A percentile compares a stretch with the other conserved stretches of the same genome.
phyloP scores from a whole-genome alignment of 1,140 invertebrate species.

The Adoxophyes honmai region DNA sequence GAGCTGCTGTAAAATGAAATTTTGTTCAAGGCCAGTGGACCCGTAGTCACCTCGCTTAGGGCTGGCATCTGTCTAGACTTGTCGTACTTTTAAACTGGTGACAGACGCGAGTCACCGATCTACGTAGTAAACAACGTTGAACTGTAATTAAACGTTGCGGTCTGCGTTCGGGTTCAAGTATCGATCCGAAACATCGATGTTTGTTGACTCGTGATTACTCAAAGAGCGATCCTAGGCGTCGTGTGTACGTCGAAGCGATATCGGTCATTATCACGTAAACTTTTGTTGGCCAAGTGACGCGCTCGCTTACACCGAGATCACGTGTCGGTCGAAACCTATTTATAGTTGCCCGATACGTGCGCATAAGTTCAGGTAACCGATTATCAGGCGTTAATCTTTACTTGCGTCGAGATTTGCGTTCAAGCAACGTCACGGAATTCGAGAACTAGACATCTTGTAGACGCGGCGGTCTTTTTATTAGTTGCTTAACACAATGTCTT shows the following conservation, averaged over 20 bases:
- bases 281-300: slow-evolving; percentile 17
- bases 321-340: slow-evolving; percentile 5
- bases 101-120: too few species aligned
- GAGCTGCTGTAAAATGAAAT: slow-evolving; percentile 6
- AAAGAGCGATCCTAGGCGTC: background rate
- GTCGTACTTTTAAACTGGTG: too few species aligned
- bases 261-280: slow-evolving; percentile 25
- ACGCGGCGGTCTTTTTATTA: too few species aligned
- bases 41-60: too few species aligned
- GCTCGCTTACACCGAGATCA: background rate
- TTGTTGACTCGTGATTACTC: too few species aligned
- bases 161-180: too few species aligned
- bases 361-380: slow-evolving; percentile 6
- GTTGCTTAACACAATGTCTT: too few species aligned
- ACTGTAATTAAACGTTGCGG: too few species aligned
- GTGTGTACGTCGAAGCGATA: slow-evolving; percentile 13
- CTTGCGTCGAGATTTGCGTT: background rate
- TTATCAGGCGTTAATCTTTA: background rate
- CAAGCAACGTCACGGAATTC: background rate
- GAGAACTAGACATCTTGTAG: background rate
- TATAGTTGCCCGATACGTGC: background rate
- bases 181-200: too few species aligned
- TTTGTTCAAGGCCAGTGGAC: too few species aligned
- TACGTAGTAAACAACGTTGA: too few species aligned
- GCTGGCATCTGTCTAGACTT: too few species aligned